Base-by-base conservation (phyloP, 2,888 invertebrate genomes). In the Plebejus melissa region DNA sequence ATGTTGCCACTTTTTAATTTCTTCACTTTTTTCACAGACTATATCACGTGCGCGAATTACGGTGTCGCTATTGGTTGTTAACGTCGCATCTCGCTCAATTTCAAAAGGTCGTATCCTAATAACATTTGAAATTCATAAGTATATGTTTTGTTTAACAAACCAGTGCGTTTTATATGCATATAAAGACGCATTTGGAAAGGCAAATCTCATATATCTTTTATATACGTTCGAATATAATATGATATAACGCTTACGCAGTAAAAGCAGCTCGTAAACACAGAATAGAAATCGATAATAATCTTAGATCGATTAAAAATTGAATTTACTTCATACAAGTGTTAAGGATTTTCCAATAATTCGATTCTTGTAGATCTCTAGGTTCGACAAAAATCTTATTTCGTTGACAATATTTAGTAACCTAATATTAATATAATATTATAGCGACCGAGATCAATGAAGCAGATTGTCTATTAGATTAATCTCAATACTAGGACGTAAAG, bases 81-180 rank as follows among this genome's bases (percentile, higher is more conserved):
- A 46, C 11, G 46, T 41, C 41, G 41, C 41, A 41, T 57, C 4
- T 3, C 57, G 13, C 13, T 50, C 50, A 50, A 13, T 4, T 50
- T 50, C 11, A 50, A 50, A 50, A 50, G 50, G 50, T 50, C 50
- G 13, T 50, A 50, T 50, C 13, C 1, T 50, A 50, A 50, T 50
- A 50, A 0, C 13, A 50, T 50, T 50, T 50, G 4, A 50, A 50
- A 41, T 41, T 41, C 13, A 50, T 50, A 3, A 65, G 9, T 32
- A 13, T 65, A 13, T 13, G 28, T 11, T 32, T 65, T 32, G 13
- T 65, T 28, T 32, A 65, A 60, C 0, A 22, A 71, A 46, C 28
- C 70, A 71, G 41, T 71, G 70, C 70, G 70, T 71, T 46, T 71
- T 71, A 65, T 65, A n/a, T 46, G 16, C 11, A 1, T 46, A 71